These are phyloP conservation scores for Arion vulgaris DNA, from an alignment of 1,140 invertebrate species.

Conservation along the genomic window DNA sequence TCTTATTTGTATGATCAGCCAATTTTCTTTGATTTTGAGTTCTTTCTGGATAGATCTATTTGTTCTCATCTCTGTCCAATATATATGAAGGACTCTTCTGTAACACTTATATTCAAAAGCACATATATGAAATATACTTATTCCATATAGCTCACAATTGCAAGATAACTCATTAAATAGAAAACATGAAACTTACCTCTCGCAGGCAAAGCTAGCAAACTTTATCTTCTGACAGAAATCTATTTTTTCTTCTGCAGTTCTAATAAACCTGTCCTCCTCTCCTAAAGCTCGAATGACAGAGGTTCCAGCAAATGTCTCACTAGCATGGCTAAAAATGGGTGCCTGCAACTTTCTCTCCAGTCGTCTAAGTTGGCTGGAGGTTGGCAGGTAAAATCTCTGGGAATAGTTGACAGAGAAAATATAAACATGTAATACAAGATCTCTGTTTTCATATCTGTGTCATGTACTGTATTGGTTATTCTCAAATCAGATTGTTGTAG, in stretches of 20 bases:
- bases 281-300: constrained; percentile 26
- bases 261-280: constrained; percentile 22
- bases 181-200: constrained; percentile 5
- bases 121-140: too few relatives aligned
- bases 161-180: too few relatives aligned
- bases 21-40: too few relatives aligned
- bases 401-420: neutral
- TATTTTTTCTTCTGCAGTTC: constrained; percentile 21
- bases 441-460: too few relatives aligned
- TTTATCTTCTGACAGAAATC: constrained; percentile 21
- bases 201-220: constrained; percentile 20
- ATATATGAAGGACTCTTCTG: too few relatives aligned
- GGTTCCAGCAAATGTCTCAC: constrained; percentile 22
- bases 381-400: constrained; percentile 28
- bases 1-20: too few relatives aligned
- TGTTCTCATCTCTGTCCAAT: too few relatives aligned
- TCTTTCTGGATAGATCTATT: too few relatives aligned
- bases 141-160: too few relatives aligned
- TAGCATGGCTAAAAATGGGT: constrained; percentile 22
- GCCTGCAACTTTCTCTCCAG: constrained; percentile 26
- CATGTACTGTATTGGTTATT: too few relatives aligned
- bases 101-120: too few relatives aligned
- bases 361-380: constrained; percentile 21
- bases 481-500: too few relatives aligned
- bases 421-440: neutral